Base-by-base conservation (phyloP, 2,113 vertebrate species). In the Lota lota region DNA sequence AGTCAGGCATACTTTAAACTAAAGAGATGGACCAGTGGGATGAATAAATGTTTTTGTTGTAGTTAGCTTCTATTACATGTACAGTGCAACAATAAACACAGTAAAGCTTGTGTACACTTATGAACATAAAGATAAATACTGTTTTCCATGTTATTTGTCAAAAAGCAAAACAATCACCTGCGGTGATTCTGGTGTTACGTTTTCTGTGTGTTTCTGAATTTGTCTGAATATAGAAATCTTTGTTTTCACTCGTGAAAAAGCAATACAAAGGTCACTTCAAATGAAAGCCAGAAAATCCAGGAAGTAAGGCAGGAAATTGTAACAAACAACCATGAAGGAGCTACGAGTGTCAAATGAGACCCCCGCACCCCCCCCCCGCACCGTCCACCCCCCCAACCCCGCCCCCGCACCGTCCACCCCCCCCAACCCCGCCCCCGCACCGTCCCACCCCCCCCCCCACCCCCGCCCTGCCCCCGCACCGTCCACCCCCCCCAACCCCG, bases 251-350 rank as follows among this genome's bases (percentile, higher is more conserved):
- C 84, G 80, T 82, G 82, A 88, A 90, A 89, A 90, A 87, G 78
- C 84, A 88, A 88, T 88, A 88, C 76, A 92, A 92, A 92, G 88
- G 91, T 92, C 90, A 91, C 90, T 93, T 92, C 90, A 85, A 92
- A 91, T 88, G 81, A 83, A 78, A 73, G 78, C 85, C 79, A 59
- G 24, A 61, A 8, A 59, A 72, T 78, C 66, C 70, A 72, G 73
- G 56, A 73, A 75, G 69, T 61, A 61, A 89, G 85, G 90, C 88
- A 88, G 75, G 83, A 87, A 88, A 85, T 85, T 66, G 66, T 22
- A 61, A 67, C 64, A 66, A 77, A 62, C 78, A 68, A 69, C 40
- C 75, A 36, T 66, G 63, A 3, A 18, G 64, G 1, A 36, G 70
- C 51, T 70, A 69, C 66, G 20, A 3, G 64, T 65, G 58, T 57